Evolutionary conservation across 1,140 invertebrate genomes (phyloP), one percentile per base, ranked within the genome.

Genomic region (Diachasma alloeum): DNA sequence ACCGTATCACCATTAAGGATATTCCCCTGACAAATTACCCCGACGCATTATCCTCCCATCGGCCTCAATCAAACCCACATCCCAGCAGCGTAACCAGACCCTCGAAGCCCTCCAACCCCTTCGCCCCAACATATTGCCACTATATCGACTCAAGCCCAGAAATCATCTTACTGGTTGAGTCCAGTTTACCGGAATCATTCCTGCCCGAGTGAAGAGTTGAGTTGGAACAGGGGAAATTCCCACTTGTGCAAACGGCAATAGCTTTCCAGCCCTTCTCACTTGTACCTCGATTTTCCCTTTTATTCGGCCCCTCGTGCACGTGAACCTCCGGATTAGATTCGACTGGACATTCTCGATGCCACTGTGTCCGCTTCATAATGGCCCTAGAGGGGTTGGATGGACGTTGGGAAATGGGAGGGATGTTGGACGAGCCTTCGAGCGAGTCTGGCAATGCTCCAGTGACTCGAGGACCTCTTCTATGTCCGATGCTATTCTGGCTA

Each of bases 281-380:
- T 63, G 74, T 77, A 80, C 80, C 78, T 75, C 75, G 73, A 46
- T 59, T 76, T 76, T 10, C 59, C 59, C 59, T 19, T 63, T 63
- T 19, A 13, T 10, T 26, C 24, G 59, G 11, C 31, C 66, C 31
- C 36, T 68, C 3, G n/a, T 68, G n/a, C 36, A 68, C 36, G 31
- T 17, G 11, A 68, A 83, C 76, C 79, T 81, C 81, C 78, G 74
- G 80, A 83, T 85, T 84, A 85, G 81, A 84, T 84, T 85, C 80
- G 77, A 79, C 79, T 75, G 77, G 66, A 68, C 76, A 75, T 78
- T 67, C 42, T 78, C 74, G 78, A 75, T 42, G 78, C 67, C 74
- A 70, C 75, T 70, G 75, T 81, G 83, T 75, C 82, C 80, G 70
- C 78, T 82, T 83, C 81, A 81, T 85, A 85, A 84, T 82, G 82